Evolutionary conservation across 2,113 vertebrate species (phyloP).

Genomic region (Psilopsiagon aurifrons): DNA sequence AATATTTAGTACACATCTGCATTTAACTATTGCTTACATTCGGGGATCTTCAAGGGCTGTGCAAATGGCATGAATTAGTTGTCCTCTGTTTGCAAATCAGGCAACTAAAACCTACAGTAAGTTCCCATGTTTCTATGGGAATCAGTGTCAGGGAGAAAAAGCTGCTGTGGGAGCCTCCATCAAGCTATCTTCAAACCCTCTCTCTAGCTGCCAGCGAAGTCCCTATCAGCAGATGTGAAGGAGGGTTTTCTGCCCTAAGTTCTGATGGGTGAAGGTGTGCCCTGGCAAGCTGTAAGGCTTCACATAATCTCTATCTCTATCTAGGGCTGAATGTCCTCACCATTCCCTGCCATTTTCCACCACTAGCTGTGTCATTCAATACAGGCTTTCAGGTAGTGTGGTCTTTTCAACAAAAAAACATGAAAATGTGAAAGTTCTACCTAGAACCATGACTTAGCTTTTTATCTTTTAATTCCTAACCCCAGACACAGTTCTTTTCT

Average conservation of each 20-base stretch:
- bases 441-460: neutral
- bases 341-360: neutral
- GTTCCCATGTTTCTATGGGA: neutral
- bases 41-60: neutral
- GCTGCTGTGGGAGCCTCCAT: fast-evolving
- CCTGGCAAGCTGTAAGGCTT: neutral
- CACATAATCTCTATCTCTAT: fast-evolving
- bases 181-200: neutral
- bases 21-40: neutral
- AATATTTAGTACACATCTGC: neutral
- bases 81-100: neutral
- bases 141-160: neutral
- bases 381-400: fast-evolving
- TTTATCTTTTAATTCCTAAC: neutral
- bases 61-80: neutral
- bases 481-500: neutral
- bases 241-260: neutral
- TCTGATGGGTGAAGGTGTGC: neutral
- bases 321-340: neutral
- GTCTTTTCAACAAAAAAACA: neutral
- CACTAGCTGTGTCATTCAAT: neutral
- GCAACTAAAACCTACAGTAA: neutral
- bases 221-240: neutral
- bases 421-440: neutral
- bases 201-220: neutral